Evolutionary conservation across 1,140 invertebrate species (phyloP).

Genomic region (Heterodera carotae): DNA sequence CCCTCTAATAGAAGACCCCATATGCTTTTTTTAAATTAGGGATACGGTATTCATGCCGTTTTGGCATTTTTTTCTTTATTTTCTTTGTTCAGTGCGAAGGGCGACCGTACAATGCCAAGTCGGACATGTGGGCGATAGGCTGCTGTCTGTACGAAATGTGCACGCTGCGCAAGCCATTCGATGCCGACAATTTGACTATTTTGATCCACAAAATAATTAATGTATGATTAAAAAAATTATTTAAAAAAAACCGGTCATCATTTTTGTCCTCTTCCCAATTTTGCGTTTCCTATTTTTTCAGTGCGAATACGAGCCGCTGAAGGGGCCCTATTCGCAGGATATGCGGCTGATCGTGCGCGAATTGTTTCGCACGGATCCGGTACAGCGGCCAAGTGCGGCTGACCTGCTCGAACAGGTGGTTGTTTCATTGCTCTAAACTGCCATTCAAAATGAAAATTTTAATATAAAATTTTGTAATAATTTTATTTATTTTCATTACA

Average conservation of each 20-base stretch:
- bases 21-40: slow-evolving; percentile 34
- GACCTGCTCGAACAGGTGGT: slow-evolving; percentile 68
- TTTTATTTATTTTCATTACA: no score
- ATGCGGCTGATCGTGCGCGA: slow-evolving; percentile 70
- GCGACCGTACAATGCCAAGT: slow-evolving; percentile 77
- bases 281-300: slow-evolving; percentile 47
- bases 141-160: slow-evolving; percentile 81
- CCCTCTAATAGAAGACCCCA: no score
- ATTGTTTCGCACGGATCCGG: slow-evolving; percentile 68
- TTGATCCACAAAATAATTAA: slow-evolving; percentile 77
- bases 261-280: slow-evolving; percentile 57
- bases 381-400: slow-evolving; percentile 69
- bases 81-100: slow-evolving; percentile 73
- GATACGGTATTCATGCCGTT: no score
- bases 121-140: slow-evolving; percentile 77
- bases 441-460: neutral
- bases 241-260: slow-evolving; percentile 56
- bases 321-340: slow-evolving; percentile 73
- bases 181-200: slow-evolving; percentile 76
- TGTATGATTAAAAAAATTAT: slow-evolving; percentile 23
- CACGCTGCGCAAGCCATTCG: slow-evolving; percentile 78
- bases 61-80: no score
- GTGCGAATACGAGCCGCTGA: slow-evolving; percentile 71
- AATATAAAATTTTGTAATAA: no score
- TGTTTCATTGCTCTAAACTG: slow-evolving; percentile 53